A percentile compares a stretch with the other conserved stretches of the same genome.
Conservation (phyloP, 64 coral and sea anemone species). For the Acropora tenuis region DNA sequence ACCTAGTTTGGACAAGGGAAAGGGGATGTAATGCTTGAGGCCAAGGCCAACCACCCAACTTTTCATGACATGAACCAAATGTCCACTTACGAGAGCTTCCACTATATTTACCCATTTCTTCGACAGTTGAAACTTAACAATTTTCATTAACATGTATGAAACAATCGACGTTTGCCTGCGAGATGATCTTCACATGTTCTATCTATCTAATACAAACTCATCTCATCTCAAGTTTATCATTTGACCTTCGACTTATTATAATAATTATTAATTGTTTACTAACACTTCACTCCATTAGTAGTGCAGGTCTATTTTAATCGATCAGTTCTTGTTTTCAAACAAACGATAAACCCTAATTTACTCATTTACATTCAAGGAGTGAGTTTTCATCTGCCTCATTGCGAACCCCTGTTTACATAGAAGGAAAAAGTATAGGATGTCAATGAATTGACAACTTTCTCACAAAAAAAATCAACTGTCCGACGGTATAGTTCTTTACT, state of each 20-base stretch:
- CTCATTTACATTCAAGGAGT: background rate
- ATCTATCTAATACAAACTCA: background rate
- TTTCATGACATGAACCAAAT: background rate
- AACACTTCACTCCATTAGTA: background rate
- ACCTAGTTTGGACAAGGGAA: background rate
- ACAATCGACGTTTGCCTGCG: too few relatives aligned
- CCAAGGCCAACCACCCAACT: background rate
- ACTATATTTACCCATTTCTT: too few relatives aligned
- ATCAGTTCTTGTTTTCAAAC: background rate
- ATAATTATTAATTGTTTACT: too few relatives aligned
- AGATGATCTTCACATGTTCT: too few relatives aligned
- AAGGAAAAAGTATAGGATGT: background rate
- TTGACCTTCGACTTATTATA: too few relatives aligned
- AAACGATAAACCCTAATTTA: background rate
- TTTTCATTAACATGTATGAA: background rate
- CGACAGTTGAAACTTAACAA: background rate
- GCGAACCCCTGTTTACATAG: background rate
- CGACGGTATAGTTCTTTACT: constrained; percentile 20
- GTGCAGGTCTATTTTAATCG: background rate
- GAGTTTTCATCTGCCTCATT: background rate
- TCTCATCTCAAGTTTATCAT: too few relatives aligned
- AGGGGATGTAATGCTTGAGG: background rate
- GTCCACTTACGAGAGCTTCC: background rate
- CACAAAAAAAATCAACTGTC: background rate
- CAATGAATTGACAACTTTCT: constrained; percentile 10